Percentiles rank a stretch among this genome's conserved stretches.
Conservation (phyloP, 2,113 vertebrate species). For the Holacanthus passer region DNA sequence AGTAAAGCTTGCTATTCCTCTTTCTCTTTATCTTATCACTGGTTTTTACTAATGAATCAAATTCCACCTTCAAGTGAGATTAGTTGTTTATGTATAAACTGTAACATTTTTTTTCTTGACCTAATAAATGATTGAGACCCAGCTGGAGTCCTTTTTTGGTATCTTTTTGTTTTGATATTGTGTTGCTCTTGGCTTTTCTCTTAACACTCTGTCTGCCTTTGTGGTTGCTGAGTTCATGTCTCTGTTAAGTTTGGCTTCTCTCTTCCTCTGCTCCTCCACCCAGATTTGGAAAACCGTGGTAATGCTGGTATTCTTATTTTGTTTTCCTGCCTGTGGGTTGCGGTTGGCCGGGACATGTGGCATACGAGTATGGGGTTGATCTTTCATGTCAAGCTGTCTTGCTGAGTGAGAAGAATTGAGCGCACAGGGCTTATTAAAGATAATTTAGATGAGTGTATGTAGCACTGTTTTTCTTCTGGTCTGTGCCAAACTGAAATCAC, state of each 20-base stretch:
- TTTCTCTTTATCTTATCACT: slow-evolving; percentile 74
- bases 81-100: slow-evolving; percentile 92
- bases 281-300: slow-evolving; percentile 74
- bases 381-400: slow-evolving; percentile 58
- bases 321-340: slow-evolving; percentile 71
- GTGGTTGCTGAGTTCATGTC: slow-evolving; percentile 70
- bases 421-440: slow-evolving; percentile 39
- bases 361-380: slow-evolving; percentile 55
- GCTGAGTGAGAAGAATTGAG: slow-evolving; percentile 49
- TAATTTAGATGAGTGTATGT: slow-evolving; percentile 34
- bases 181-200: slow-evolving; percentile 36
- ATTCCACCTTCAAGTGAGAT: slow-evolving; percentile 82
- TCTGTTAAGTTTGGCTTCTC: slow-evolving; percentile 71
- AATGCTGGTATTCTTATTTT: slow-evolving; percentile 68
- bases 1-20: slow-evolving; percentile 67
- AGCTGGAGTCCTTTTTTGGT: slow-evolving; percentile 38
- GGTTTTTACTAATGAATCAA: slow-evolving; percentile 91
- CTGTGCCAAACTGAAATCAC: slow-evolving; percentile 24
- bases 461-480: not conserved
- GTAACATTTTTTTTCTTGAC: slow-evolving; percentile 90
- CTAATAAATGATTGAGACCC: slow-evolving; percentile 93
- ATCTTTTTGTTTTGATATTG: slow-evolving; percentile 26
- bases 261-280: slow-evolving; percentile 29
- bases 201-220: slow-evolving; percentile 26
- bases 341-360: slow-evolving; percentile 61